Base-by-base conservation (phyloP, 2,113 vertebrate genomes). In the Malurus elegans region DNA sequence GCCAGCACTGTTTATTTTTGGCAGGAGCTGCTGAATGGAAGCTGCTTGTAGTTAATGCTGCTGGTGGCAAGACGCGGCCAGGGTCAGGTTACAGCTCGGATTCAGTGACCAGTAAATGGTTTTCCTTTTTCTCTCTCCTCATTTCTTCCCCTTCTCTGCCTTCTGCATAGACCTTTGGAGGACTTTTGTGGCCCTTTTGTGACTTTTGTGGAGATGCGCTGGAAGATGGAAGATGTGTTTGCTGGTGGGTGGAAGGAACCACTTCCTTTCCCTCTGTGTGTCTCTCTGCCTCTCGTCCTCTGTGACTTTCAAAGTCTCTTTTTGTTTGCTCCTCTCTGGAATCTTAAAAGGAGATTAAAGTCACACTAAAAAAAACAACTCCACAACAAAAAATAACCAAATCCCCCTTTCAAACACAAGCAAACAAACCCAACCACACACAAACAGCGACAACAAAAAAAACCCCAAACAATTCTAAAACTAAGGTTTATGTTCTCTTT, bases 21-120 rank as follows among this genome's bases (percentile, higher is more conserved):
- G 96, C 97, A 94, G 82, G 93, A 96, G 93, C 88, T 94, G 89
- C 93, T 95, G 95, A 97, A 95, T 95, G 92, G 95, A 93, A 96
- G 95, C 96, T 96, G 95, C 95, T 96, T 90, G 93, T 92, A 97
- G 87, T 93, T 95, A 90, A 74, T 96, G 94, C 92, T 96, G 93
- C 67, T 12, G 71, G 96, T 96, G 92, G 95, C 95, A 96, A 42
- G 92, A 57, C 4, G 9, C 81, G 62, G 88, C 82, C 92, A 32
- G 88, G 96, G 95, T 97, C 97, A 80, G 88, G 93, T 96, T 97
- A 91, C 97, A 62, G 93, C 91, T 79, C 71, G 6, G 87, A 95
- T 92, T 95, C 95, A 81, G 44, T 80, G 79, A 71, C 94, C 86
- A 44, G 70, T 53, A 87, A 95, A 88, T 60, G 80, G 57, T 70